Percentiles rank a stretch among this genome's conserved stretches.
Conservation (phyloP, 2,888 invertebrate genomes). For the Epistrophe eligans region DNA sequence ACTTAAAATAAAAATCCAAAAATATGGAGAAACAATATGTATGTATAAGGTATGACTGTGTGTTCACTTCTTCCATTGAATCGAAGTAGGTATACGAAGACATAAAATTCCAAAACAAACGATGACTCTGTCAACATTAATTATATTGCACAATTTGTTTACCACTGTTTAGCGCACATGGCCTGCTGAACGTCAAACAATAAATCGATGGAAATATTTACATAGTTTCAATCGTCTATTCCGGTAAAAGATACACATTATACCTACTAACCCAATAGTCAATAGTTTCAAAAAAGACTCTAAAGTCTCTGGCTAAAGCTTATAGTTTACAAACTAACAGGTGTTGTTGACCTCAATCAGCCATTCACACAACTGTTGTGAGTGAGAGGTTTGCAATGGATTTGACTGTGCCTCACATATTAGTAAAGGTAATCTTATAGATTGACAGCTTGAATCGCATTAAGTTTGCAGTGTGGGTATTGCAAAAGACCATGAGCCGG, state of each 20-base stretch:
- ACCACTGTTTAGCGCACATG: slow-evolving; percentile 20
- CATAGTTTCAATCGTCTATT: not conserved
- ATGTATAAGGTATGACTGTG: not conserved
- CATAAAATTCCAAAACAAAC: slow-evolving; percentile 41
- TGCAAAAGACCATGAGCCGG: slow-evolving; percentile 33
- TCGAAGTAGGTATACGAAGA: not conserved
- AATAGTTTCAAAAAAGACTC: not conserved
- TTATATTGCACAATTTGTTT: slow-evolving; percentile 59
- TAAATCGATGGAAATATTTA: not conserved
- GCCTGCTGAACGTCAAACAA: not conserved
- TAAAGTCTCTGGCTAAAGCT: slow-evolving; percentile 13
- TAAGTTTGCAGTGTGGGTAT: slow-evolving; percentile 9
- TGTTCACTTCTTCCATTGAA: slow-evolving; percentile 2
- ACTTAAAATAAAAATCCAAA: slow-evolving; percentile 18
- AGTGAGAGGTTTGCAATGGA: not conserved
- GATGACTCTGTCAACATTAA: slow-evolving; percentile 56
- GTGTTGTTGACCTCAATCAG: slow-evolving; percentile 62
- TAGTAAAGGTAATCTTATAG: slow-evolving; percentile 16
- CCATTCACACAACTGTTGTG: slow-evolving; percentile 4
- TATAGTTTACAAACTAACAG: not conserved
- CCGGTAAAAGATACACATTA: not conserved
- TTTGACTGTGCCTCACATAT: not conserved
- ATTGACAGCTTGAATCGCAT: slow-evolving; percentile 17
- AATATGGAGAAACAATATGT: slow-evolving; percentile 14
- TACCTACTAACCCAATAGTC: not conserved